Evolutionary conservation across 2,113 vertebrate genomes (phyloP).

Genomic region (Aspiorhynchus laticeps): DNA sequence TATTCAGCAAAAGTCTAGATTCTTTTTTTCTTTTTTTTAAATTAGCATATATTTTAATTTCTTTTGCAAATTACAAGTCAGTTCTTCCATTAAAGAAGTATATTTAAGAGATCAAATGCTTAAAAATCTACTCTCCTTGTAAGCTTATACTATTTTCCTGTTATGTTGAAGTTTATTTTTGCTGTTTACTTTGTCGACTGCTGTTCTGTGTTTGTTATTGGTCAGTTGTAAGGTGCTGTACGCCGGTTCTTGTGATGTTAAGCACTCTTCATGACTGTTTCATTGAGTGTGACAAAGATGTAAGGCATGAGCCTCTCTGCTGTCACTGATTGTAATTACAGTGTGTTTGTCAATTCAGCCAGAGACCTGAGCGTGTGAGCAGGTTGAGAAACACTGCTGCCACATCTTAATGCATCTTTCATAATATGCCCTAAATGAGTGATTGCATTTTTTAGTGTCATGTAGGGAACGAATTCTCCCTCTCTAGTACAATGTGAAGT

Average conservation of each 20-base stretch:
- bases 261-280: neutral
- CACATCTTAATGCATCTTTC: neutral
- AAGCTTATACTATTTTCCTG: neutral
- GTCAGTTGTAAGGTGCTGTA: neutral
- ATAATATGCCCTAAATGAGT: conserved; percentile 5
- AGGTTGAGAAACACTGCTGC: neutral
- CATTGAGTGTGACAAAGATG: conserved; percentile 46
- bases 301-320: conserved; percentile 33
- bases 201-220: neutral
- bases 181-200: neutral
- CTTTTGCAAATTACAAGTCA: neutral
- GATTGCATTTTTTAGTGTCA: neutral
- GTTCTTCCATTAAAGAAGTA: neutral
- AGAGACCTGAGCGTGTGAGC: neutral
- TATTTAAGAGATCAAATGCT: neutral
- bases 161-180: neutral
- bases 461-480: neutral
- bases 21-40: neutral
- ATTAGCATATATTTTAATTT: neutral
- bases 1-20: neutral
- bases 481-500: neutral
- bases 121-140: neutral
- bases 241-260: neutral
- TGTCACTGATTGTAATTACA: conserved; percentile 47
- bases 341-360: conserved; percentile 41